phyloP scores from a whole-genome alignment of 2,113 vertebrate genomes.

The Phylloscopus whistleri region DNA sequence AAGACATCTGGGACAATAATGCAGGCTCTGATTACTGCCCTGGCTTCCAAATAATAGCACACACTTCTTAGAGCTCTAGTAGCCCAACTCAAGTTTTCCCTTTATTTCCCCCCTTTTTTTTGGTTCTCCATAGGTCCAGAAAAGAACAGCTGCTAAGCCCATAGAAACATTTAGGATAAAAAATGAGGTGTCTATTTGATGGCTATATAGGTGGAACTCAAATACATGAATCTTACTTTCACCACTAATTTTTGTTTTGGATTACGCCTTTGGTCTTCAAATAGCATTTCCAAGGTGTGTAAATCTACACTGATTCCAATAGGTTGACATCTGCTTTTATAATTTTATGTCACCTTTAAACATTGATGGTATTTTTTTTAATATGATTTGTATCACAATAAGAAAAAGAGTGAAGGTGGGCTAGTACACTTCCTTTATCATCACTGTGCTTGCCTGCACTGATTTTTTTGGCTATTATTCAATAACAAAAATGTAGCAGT shows the following conservation, averaged over 20 bases:
- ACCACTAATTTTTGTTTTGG: conserved; percentile 11
- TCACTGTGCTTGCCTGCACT: background rate
- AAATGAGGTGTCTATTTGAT: conserved; percentile 7
- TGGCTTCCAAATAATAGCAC: background rate
- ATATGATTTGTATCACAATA: background rate
- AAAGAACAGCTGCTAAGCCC: conserved; percentile 35
- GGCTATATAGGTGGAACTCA: background rate
- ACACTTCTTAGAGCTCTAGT: background rate
- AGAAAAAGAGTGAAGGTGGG: background rate
- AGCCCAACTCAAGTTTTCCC: background rate
- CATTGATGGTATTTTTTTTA: background rate
- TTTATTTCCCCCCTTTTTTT: background rate
- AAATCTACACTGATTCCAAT: background rate
- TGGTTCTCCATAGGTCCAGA: background rate
- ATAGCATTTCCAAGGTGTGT: background rate
- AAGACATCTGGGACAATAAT: background rate
- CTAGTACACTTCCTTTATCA: background rate
- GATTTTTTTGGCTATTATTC: background rate
- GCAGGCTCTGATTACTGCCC: background rate
- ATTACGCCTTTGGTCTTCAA: background rate
- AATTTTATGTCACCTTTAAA: background rate
- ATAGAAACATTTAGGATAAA: conserved; percentile 9
- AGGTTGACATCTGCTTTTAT: background rate
- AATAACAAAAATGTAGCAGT: too few relatives aligned
- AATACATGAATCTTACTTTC: conserved; percentile 10